Evolutionary conservation across 2,113 vertebrate genomes (phyloP).

Genomic region (Sinocyclocheilus rhinocerous): DNA sequence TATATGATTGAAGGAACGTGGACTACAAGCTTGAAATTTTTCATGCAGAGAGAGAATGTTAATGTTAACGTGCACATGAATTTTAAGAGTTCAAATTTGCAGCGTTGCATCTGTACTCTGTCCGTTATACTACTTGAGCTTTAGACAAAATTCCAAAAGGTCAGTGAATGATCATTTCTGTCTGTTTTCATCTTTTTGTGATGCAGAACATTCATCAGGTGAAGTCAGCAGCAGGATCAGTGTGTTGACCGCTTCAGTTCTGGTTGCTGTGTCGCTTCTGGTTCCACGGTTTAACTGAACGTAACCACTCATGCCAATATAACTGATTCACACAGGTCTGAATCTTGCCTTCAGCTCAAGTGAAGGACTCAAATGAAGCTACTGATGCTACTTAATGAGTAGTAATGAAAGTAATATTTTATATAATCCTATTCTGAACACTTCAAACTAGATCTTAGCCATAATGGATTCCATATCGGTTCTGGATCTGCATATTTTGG

Average conservation of each 20-base stretch:
- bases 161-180: background rate
- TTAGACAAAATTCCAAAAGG: background rate
- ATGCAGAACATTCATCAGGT: conserved; percentile 10
- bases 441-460: background rate
- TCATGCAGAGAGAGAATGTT: no score
- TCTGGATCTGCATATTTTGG: background rate
- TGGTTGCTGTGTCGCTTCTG: background rate
- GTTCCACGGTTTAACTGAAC: background rate
- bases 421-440: background rate
- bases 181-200: background rate
- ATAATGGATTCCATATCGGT: background rate
- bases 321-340: background rate
- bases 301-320: background rate
- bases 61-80: no score
- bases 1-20: no score
- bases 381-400: background rate
- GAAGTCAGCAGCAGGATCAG: conserved; percentile 14
- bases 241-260: background rate
- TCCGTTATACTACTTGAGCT: background rate
- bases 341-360: background rate
- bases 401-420: background rate
- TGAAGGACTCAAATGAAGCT: background rate
- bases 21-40: no score
- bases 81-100: no score
- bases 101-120: no score